Conservation (phyloP, 2,797 vertebrate genomes). For the Ctenochaetus hawaiiensis region DNA sequence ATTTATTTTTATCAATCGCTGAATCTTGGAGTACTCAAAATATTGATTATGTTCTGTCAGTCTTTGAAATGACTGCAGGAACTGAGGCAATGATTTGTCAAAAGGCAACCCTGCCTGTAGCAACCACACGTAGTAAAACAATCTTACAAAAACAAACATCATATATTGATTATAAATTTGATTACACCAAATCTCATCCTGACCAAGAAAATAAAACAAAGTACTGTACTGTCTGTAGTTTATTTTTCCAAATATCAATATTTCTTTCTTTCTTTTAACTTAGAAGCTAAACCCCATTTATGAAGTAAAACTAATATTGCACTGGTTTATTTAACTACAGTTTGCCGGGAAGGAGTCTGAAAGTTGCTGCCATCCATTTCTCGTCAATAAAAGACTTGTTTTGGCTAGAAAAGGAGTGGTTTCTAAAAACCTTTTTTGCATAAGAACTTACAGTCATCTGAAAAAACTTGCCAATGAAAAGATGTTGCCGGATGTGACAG, state of each 20-base stretch:
- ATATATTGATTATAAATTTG: background rate
- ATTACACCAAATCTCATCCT: background rate
- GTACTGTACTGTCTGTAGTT: background rate
- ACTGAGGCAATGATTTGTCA: too few species aligned
- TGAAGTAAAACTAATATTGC: background rate
- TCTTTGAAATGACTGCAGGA: too few species aligned
- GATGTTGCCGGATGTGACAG: background rate
- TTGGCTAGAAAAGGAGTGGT: background rate
- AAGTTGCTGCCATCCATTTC: background rate
- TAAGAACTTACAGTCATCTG: background rate
- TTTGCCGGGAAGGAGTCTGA: background rate
- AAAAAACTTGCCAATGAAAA: background rate
- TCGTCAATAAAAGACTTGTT: background rate
- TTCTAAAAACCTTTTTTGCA: background rate
- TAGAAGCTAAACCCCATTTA: constrained; percentile 1
- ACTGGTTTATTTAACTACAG: background rate
- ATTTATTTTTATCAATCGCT: background rate
- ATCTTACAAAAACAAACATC: background rate
- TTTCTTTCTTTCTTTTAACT: background rate
- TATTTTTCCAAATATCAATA: background rate
- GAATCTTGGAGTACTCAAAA: background rate
- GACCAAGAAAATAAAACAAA: background rate
- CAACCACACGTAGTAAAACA: background rate
- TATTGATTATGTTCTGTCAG: too few species aligned
- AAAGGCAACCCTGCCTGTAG: background rate